phyloP scores from a whole-genome alignment of 2,888 invertebrate species.

The Phrixothrix hirtus region DNA sequence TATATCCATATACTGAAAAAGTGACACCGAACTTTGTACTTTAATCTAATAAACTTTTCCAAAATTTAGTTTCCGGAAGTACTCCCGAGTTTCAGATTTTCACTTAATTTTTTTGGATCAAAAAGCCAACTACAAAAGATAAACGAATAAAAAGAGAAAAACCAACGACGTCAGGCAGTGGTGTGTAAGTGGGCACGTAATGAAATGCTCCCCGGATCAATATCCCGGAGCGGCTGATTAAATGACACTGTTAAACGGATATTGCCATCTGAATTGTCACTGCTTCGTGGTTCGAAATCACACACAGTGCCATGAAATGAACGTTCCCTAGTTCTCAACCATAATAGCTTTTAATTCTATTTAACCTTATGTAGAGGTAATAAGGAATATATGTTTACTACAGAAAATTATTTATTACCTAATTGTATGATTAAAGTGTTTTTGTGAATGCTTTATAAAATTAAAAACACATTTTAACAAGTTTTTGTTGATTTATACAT shows the following conservation, averaged over 20 bases:
- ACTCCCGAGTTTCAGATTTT: conserved; percentile 10
- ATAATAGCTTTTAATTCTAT: too few species aligned
- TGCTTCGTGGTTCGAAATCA: conserved; percentile 32
- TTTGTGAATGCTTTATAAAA: too few species aligned
- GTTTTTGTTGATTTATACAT: too few species aligned
- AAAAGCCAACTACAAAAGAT: conserved; percentile 13
- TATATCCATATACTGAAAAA: too few species aligned
- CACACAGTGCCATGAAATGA: conserved; percentile 10
- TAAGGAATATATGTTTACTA: too few species aligned
- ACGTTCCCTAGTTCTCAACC: too few species aligned
- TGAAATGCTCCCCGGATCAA: conserved; percentile 53
- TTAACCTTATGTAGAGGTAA: too few species aligned
- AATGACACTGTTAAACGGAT: conserved; percentile 54
- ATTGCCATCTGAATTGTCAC: conserved; percentile 55
- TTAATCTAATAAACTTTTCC: too few species aligned
- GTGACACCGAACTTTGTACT: conserved; percentile 3
- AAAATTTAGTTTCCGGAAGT: neutral
- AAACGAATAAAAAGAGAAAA: conserved; percentile 23
- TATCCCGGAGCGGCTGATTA: conserved; percentile 54
- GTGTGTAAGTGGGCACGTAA: conserved; percentile 50
- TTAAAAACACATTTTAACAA: too few species aligned
- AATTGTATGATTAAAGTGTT: too few species aligned
- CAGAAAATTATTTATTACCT: too few species aligned
- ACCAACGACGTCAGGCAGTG: conserved; percentile 25
- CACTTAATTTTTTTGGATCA: conserved; percentile 1